Evolutionary conservation across 2,888 invertebrate species (phyloP).

Genomic region (Diaphora mendica): DNA sequence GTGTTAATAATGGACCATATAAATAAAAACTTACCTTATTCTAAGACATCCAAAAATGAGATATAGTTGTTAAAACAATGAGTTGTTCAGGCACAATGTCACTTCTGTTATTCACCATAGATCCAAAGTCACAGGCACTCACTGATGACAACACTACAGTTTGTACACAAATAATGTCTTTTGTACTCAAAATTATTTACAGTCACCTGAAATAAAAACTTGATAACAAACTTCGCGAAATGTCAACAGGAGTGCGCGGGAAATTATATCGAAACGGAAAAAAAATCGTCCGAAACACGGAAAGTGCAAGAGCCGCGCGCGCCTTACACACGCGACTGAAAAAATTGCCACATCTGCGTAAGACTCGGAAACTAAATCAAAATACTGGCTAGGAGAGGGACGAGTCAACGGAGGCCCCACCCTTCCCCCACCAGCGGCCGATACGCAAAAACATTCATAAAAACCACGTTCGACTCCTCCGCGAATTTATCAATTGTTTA

Average conservation of each 20-base stretch:
- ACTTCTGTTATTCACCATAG: slow-evolving; percentile 48
- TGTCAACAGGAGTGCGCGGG: slow-evolving; percentile 61
- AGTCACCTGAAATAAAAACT: slow-evolving; percentile 65
- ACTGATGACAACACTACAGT: slow-evolving; percentile 59
- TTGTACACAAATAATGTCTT: slow-evolving; percentile 59
- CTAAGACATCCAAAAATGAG: slow-evolving; percentile 79
- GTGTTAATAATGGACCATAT: background rate
- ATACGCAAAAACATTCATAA: slow-evolving; percentile 85
- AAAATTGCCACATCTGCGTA: slow-evolving; percentile 85
- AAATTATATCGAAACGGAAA: slow-evolving; percentile 60
- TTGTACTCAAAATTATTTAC: slow-evolving; percentile 61
- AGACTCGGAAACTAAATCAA: slow-evolving; percentile 86
- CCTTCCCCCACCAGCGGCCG: slow-evolving; percentile 79
- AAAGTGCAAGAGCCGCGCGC: slow-evolving; percentile 78
- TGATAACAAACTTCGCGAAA: slow-evolving; percentile 55
- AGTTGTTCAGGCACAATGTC: slow-evolving; percentile 61
- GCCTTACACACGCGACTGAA: slow-evolving; percentile 84
- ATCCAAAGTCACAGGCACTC: slow-evolving; percentile 57
- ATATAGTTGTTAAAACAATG: slow-evolving; percentile 52
- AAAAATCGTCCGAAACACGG: slow-evolving; percentile 65
- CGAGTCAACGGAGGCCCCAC: slow-evolving; percentile 82
- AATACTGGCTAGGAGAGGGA: slow-evolving; percentile 86
- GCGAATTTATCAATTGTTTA: slow-evolving; percentile 84
- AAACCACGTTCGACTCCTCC: slow-evolving; percentile 80
- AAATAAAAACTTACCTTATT: slow-evolving; percentile 71